phyloP scores from a whole-genome alignment of 1,140 invertebrate genomes.

The Anastatus disparis region DNA sequence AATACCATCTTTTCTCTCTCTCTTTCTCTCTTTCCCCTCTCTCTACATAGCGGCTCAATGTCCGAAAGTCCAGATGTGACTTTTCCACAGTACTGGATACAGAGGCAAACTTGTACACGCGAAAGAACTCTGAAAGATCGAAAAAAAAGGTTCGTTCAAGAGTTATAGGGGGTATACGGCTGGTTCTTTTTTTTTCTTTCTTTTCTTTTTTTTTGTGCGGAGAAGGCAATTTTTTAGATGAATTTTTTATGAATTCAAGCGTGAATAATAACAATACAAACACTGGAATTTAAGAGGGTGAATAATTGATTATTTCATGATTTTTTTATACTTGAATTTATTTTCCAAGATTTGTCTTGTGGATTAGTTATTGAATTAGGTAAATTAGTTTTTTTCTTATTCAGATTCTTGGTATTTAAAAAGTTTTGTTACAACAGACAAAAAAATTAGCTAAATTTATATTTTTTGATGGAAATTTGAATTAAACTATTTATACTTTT shows the following conservation, averaged over 20 bases:
- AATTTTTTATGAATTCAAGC: slow-evolving; percentile 30
- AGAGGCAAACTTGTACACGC: neutral
- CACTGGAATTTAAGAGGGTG: neutral
- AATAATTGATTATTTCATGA: slow-evolving; percentile 23
- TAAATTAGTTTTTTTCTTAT: no score
- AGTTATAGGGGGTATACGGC: no score
- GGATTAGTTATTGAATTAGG: neutral
- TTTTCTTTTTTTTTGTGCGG: slow-evolving; percentile 8
- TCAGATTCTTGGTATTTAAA: no score
- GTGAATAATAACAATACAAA: slow-evolving; percentile 8
- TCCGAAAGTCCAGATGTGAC: slow-evolving; percentile 26
- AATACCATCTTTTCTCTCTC: neutral
- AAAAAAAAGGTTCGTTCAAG: no score
- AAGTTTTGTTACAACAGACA: no score
- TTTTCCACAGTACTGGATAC: slow-evolving; percentile 3
- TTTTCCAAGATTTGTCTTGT: neutral
- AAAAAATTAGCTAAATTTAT: no score
- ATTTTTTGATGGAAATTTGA: no score
- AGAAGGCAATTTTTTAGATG: slow-evolving; percentile 30
- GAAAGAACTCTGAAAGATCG: neutral
- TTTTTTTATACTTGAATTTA: neutral
- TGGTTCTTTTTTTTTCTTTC: no score
- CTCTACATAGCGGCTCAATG: neutral
- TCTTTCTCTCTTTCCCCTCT: no score
- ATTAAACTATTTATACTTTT: no score